Evolutionary conservation across 2,888 invertebrate genomes (phyloP).

Genomic region (Conchocele bisecta): DNA sequence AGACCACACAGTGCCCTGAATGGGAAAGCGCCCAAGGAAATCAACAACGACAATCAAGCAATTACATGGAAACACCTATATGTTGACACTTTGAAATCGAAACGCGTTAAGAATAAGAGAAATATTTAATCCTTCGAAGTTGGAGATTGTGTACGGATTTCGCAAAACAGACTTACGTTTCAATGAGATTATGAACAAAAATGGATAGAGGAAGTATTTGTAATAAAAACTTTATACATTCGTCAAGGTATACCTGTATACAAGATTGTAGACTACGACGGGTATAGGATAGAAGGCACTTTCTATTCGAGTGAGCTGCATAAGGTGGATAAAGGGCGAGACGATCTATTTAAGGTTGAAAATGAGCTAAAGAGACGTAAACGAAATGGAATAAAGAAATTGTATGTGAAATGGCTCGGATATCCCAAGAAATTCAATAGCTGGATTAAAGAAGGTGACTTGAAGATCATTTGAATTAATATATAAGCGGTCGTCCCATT

Average conservation of each 20-base stretch:
- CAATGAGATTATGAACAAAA: conserved; percentile 47
- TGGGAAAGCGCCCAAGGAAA: conserved; percentile 17
- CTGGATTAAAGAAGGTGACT: conserved; percentile 28
- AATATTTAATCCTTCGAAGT: no score
- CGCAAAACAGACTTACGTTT: conserved; percentile 30
- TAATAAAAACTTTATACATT: conserved; percentile 20
- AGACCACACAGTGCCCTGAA: conserved; percentile 16
- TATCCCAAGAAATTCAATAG: conserved; percentile 48
- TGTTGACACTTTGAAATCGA: conserved; percentile 25
- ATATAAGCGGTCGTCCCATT: no score
- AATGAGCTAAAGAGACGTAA: conserved; percentile 28
- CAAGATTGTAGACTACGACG: conserved; percentile 29
- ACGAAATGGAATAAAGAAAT: conserved; percentile 23
- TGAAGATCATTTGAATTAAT: conserved; percentile 16
- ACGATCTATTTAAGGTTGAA: conserved; percentile 35
- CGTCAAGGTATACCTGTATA: conserved; percentile 41
- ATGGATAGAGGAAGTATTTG: conserved; percentile 47
- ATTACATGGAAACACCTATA: conserved; percentile 18
- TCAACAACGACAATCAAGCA: conserved; percentile 15
- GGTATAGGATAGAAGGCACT: conserved; percentile 25
- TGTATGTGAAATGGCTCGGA: conserved; percentile 38
- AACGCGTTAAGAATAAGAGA: conserved; percentile 7
- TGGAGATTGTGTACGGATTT: conserved; percentile 31
- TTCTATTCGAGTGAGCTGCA: conserved; percentile 39
- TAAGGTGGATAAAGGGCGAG: conserved; percentile 25